Evolutionary conservation across 2,113 vertebrate genomes (phyloP), one percentile per base, ranked within the genome.

Genomic region (Holacanthus passer): DNA sequence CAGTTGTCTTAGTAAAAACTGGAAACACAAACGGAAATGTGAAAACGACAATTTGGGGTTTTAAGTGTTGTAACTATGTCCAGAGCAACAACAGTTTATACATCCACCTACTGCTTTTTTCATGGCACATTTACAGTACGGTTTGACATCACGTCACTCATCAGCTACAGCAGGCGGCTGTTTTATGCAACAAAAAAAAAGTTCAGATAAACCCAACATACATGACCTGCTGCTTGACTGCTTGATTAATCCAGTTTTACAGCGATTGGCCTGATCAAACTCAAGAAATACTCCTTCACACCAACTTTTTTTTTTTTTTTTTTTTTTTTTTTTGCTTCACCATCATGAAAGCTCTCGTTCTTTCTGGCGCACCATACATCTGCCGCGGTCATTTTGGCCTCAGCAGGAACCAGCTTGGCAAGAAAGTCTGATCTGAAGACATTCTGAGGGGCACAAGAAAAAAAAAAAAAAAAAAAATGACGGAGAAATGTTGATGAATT

Each of bases 401-500:
- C 80, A 71, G 86, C 87, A 87, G 89, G 91, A 91, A 93, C 90
- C 82, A 43, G 88, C 83, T 91, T 90, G 86, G 89, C 88, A 72
- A 88, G 84, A 88, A 71, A 85, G 77, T 50, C 83, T 70, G 76
- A 93, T 87, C 84, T 83, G 75, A 89, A 89, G 83, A 91, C 77
- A 68, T 87, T 90, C 83, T 77, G 72, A 88, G 71, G 81, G 89
- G 81, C 77, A 74, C 72, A 60, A 41, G 52, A 66, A 47, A 58
- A 45, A 53, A 76, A 84, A 83, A 82, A 71, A 65, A 59, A 43
- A 50, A 76, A 83, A 84, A 83, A 72, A 68, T 77, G 78, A 85
- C 20, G 4, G 64, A 83, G 71, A 92, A 92, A 94, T 85, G 88
- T 90, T 94, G 93, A 94, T 94, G 89, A 89, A 89, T 95, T 95